Percentiles rank a stretch among this genome's conserved stretches.
phyloP scores from a whole-genome alignment of 2,113 vertebrate species.

The Hoplias malabaricus region DNA sequence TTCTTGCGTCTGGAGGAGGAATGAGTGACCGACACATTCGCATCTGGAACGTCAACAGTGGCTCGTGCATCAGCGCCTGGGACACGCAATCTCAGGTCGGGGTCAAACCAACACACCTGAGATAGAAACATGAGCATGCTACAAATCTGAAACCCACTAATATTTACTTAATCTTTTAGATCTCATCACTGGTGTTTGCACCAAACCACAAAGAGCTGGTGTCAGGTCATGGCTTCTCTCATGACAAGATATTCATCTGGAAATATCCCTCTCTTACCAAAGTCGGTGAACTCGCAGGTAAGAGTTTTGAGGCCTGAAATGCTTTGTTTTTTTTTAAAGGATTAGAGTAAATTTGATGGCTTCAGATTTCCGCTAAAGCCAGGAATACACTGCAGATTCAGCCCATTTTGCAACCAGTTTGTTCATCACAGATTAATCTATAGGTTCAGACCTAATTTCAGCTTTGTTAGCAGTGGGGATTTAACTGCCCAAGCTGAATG shows the following conservation, averaged over 20 bases:
- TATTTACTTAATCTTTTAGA: conserved; percentile 63
- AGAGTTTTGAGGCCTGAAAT: no score
- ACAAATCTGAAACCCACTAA: background rate
- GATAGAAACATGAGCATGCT: background rate
- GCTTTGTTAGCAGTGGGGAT: no score
- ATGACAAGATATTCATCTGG: conserved; percentile 91
- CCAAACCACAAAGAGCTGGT: conserved; percentile 93
- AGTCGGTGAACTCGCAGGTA: conserved; percentile 88
- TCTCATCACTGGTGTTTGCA: conserved; percentile 91
- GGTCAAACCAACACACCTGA: background rate
- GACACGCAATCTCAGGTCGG: conserved; percentile 92
- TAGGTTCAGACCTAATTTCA: no score
- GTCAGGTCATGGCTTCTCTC: conserved; percentile 91
- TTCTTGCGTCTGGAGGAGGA: conserved; percentile 92
- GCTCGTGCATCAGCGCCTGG: conserved; percentile 81
- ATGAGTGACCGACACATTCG: conserved; percentile 94
- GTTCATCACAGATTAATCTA: no score
- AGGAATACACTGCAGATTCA: no score
- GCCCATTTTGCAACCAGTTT: no score
- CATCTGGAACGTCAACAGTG: conserved; percentile 95
- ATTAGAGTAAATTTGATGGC: no score
- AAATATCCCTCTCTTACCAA: conserved; percentile 89
- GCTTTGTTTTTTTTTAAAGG: no score
- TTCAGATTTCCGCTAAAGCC: no score
- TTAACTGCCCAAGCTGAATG: no score